Base-by-base conservation (phyloP, 2,797 vertebrate genomes). In the Craterocephalus amniculus region DNA sequence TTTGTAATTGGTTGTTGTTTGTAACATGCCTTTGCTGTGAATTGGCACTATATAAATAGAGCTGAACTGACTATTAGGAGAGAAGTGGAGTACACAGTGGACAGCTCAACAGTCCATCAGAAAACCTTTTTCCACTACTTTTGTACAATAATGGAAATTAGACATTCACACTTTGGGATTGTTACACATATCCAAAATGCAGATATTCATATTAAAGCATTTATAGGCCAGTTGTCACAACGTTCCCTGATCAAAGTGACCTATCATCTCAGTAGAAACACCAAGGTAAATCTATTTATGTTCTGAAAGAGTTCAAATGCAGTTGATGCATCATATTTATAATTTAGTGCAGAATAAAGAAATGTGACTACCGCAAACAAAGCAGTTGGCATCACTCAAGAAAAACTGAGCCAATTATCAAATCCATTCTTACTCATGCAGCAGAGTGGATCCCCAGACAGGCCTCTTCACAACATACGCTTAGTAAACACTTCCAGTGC, bases 401-500 rank as follows among this genome's bases (percentile, higher is more conserved):
- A 70, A 59, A 54, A 60, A 58, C 32, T 32, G 12, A 76, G 70
- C 70, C 76, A 64, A 83, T 86, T 64, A 75, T 69, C 29, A 73
- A 67, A 26, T 54, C 29, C 6, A n/a, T n/a, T 32, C n/a, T n/a
- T 65, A 40, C 60, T 59, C 32, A 0, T 51, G 43, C 67, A 78
- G 79, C 65, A 62, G 24, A 71, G 63, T 2, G n/a, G 59, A 72
- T 65, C 58, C 48, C 55, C 34, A 27, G 60, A 27, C 45, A 32
- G 24, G 35, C 34, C 16, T 63, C 63, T 74, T 54, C 63, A 26
- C 52, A 70, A 64, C 78, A 82, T 62, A 66, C 68, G 84, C 86
- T 89, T 78, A 62, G 74, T 81, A 74, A 83, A 90, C 77, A 85
- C 59, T 87, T 85, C 77, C 65, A 73, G 36, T 66, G n/a, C 51